These are phyloP conservation scores for Drosophila gaucha DNA, from an alignment of 2,888 invertebrate species.

Conservation along the genomic window DNA sequence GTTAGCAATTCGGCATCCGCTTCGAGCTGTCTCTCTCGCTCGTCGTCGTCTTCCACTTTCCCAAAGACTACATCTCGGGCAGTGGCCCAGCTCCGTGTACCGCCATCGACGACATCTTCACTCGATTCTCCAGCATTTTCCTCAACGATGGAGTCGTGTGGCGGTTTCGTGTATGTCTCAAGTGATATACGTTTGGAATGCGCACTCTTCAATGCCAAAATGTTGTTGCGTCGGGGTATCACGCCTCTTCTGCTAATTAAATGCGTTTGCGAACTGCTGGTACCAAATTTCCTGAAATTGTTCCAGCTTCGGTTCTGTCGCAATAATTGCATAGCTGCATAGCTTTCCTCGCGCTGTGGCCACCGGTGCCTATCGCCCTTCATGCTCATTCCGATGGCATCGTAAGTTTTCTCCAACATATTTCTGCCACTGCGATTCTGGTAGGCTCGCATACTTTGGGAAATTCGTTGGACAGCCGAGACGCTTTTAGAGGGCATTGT, in stretches of 20 bases:
- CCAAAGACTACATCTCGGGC: constrained; percentile 50
- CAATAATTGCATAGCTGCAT: constrained; percentile 36
- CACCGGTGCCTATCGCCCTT: constrained; percentile 19
- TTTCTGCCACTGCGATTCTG: constrained; percentile 5
- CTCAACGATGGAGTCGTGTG: not conserved
- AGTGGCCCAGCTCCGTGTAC: no score
- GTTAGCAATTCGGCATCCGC: constrained; percentile 36
- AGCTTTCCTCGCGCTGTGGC: constrained; percentile 57
- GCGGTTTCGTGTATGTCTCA: not conserved
- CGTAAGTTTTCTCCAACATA: not conserved
- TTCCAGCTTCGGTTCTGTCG: constrained; percentile 31
- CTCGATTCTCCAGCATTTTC: not conserved
- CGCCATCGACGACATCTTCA: not conserved
- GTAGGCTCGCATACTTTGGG: constrained; percentile 11
- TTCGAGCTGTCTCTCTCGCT: constrained; percentile 1
- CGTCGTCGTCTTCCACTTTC: constrained; percentile 36
- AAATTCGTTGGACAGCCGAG: constrained; percentile 37
- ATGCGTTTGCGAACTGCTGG: not conserved
- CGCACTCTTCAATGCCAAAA: constrained; percentile 7
- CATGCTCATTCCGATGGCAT: not conserved
- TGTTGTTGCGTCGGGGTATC: constrained; percentile 20
- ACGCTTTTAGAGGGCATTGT: constrained; percentile 37
- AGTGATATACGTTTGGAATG: no score
- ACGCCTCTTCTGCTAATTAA: not conserved
- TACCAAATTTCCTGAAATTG: not conserved